Conservation (phyloP, 2,113 vertebrate species). For the Trogon surrucura region DNA sequence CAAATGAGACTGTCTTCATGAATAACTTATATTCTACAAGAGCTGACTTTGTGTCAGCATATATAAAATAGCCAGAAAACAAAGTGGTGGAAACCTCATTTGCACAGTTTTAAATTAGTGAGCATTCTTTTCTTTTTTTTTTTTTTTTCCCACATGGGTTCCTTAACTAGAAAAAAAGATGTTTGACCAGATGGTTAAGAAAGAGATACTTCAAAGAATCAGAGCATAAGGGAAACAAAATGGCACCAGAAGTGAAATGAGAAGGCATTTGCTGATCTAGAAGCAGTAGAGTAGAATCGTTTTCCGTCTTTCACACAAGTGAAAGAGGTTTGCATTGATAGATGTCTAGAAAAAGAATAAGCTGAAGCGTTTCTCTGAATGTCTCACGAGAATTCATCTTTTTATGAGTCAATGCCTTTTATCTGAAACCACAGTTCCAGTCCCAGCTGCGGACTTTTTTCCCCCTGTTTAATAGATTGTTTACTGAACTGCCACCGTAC, state of each 20-base stretch:
- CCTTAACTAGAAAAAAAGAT: neutral
- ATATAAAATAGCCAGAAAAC: neutral
- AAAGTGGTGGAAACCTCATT: neutral
- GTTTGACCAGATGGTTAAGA: neutral
- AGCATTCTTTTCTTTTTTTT: neutral
- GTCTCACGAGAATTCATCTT: neutral
- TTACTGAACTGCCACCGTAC: neutral
- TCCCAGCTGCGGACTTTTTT: neutral
- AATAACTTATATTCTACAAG: conserved; percentile 31
- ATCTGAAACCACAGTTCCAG: neutral
- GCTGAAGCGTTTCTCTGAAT: neutral
- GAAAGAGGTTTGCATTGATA: neutral
- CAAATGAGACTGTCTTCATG: conserved; percentile 40
- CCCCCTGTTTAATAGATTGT: neutral
- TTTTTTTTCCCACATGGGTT: neutral
- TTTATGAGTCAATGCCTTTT: neutral
- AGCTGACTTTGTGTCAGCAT: neutral
- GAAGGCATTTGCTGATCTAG: neutral
- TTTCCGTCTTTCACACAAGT: neutral
- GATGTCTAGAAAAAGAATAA: neutral
- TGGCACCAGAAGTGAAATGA: neutral
- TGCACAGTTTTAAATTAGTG: neutral
- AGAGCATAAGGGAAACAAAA: conserved; percentile 2
- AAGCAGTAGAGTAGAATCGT: neutral
- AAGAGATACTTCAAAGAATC: neutral